Evolutionary conservation across 92 coral and sea anemone species (phyloP).

Genomic region (Muricea muricata): DNA sequence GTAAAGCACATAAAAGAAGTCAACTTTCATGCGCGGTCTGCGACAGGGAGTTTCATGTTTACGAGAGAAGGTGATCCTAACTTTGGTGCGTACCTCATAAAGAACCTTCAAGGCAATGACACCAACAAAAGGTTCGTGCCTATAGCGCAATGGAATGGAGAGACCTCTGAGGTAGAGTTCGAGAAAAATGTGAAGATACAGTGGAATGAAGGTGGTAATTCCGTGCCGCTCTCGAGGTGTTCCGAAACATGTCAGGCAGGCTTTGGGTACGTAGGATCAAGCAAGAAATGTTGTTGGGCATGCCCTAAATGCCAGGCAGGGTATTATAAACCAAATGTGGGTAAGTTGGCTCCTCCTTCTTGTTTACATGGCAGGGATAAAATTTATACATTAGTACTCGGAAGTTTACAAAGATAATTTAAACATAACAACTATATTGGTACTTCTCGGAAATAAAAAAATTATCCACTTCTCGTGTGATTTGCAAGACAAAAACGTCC

Average conservation of each 20-base stretch:
- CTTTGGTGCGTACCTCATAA: conserved; percentile 85
- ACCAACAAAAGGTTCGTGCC: conserved; percentile 69
- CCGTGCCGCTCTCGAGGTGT: conserved; percentile 75
- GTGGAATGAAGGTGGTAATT: conserved; percentile 78
- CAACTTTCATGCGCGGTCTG: conserved; percentile 81
- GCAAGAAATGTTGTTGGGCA: conserved; percentile 84
- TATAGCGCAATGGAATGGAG: conserved; percentile 87
- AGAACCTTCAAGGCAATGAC: conserved; percentile 73
- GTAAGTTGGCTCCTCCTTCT: neutral
- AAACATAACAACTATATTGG: neutral
- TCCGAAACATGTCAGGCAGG: conserved; percentile 84
- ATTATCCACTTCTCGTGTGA: neutral
- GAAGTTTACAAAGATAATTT: neutral
- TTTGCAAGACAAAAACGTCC: no score
- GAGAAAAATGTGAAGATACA: conserved; percentile 30
- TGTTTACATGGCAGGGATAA: neutral
- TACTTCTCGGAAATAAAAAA: neutral
- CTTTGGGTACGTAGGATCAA: conserved; percentile 76
- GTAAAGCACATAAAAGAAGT: conserved; percentile 66
- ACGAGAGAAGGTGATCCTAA: conserved; percentile 80
- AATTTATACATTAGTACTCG: neutral
- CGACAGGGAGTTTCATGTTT: conserved; percentile 68
- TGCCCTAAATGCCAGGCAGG: conserved; percentile 79
- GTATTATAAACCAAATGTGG: neutral
- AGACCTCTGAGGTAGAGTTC: conserved; percentile 57